Evolutionary conservation across 2,888 invertebrate genomes (phyloP).

Genomic region (Tridacna crocea): DNA sequence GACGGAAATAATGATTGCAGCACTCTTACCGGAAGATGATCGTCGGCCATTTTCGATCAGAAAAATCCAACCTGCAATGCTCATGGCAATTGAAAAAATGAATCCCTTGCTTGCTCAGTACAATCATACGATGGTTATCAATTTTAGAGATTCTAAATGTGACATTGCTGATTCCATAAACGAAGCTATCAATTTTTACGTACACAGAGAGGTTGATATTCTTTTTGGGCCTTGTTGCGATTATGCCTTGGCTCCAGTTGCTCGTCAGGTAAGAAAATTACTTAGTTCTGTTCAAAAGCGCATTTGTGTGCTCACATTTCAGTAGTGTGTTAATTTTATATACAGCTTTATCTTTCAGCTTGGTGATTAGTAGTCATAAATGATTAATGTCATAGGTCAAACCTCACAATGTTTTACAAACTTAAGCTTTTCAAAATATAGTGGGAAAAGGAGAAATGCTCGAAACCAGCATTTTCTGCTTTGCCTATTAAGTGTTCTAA

Average conservation of each 20-base stretch:
- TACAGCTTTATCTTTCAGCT: too few species aligned
- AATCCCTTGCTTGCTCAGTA: conserved; percentile 37
- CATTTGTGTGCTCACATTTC: too few species aligned
- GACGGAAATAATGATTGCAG: conserved; percentile 66
- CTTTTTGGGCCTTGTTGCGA: conserved; percentile 83
- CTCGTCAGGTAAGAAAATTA: conserved; percentile 87
- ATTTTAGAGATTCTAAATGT: conserved; percentile 71
- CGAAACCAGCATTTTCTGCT: too few species aligned
- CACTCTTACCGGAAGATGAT: conserved; percentile 71
- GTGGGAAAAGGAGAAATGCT: too few species aligned
- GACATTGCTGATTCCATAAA: conserved; percentile 78
- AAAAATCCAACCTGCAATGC: conserved; percentile 79
- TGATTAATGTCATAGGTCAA: too few species aligned
- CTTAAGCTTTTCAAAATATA: too few species aligned
- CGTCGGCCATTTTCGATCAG: conserved; percentile 69
- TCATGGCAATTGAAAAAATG: conserved; percentile 77
- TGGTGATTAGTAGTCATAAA: too few species aligned
- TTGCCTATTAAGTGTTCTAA: too few species aligned
- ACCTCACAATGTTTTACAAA: too few species aligned
- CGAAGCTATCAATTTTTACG: conserved; percentile 77
- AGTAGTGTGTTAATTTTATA: too few species aligned
- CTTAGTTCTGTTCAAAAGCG: neutral
- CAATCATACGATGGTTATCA: conserved; percentile 43
- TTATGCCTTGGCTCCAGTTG: conserved; percentile 94
- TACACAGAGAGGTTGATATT: conserved; percentile 74